These are phyloP conservation scores for Climacteris rufus DNA, from an alignment of 2,113 vertebrate species.

Conservation along the genomic window DNA sequence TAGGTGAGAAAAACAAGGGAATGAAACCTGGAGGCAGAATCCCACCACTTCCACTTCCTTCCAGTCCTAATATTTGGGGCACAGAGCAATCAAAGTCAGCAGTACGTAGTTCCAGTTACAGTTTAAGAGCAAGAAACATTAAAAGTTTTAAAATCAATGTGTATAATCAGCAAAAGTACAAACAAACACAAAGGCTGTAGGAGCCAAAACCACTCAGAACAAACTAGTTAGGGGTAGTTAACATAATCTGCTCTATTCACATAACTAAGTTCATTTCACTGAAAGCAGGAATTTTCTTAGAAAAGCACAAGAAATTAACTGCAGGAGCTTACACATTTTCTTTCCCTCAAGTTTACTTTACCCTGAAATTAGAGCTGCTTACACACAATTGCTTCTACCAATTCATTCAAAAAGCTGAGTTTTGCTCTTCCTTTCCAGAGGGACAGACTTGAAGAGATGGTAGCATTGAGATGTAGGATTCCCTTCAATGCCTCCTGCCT, in stretches of 20 bases:
- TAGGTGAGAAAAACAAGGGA: background rate
- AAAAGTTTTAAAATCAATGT: background rate
- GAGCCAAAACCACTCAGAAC: background rate
- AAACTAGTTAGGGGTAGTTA: conserved; percentile 39
- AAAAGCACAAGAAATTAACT: conserved; percentile 41
- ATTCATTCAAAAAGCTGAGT: background rate
- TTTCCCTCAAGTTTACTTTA: background rate
- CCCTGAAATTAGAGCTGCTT: background rate
- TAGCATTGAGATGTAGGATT: background rate
- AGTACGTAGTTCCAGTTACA: background rate
- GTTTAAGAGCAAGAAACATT: background rate
- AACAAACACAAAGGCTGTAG: background rate
- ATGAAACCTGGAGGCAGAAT: background rate
- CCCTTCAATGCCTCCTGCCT: background rate
- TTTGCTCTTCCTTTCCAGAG: background rate
- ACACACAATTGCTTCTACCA: background rate
- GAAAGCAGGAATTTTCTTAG: conserved; percentile 39
- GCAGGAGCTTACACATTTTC: conserved; percentile 4
- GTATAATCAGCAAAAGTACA: background rate
- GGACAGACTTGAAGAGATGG: background rate
- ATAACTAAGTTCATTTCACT: conserved; percentile 34
- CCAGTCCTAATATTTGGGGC: background rate
- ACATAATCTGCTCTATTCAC: conserved; percentile 31
- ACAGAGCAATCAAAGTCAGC: background rate
- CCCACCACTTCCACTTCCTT: background rate